Evolutionary conservation across 2,113 vertebrate genomes (phyloP).

Genomic region (Sebastes schlegelii): DNA sequence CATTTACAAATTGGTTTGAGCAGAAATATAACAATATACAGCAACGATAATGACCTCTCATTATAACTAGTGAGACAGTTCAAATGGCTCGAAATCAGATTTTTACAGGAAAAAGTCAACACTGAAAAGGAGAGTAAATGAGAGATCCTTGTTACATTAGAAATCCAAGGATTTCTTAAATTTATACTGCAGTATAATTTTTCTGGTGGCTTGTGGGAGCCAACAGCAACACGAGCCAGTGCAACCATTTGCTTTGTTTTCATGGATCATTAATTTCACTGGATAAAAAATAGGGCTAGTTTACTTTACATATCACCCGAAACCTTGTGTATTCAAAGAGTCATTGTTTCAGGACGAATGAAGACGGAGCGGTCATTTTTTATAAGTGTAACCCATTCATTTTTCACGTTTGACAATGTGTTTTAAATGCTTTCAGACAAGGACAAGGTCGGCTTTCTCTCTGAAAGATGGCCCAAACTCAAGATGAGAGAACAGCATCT

Average conservation of each 20-base stretch:
- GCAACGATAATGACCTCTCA: conserved; percentile 1
- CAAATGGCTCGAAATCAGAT: conserved; percentile 17
- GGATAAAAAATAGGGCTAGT: conserved; percentile 54
- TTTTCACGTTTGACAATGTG: conserved; percentile 65
- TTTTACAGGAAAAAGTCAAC: conserved; percentile 20
- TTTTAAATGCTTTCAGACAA: conserved; percentile 59
- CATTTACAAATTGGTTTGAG: background rate
- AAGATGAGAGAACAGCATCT: conserved; percentile 44
- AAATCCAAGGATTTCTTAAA: conserved; percentile 40
- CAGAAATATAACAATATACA: conserved; percentile 1
- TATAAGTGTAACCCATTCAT: conserved; percentile 46
- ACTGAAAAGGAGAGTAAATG: conserved; percentile 16
- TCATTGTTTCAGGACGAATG: conserved; percentile 61
- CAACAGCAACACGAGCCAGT: conserved; percentile 51
- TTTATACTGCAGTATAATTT: conserved; percentile 29
- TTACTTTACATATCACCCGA: conserved; percentile 65
- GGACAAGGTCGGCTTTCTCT: conserved; percentile 52
- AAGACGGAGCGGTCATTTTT: conserved; percentile 38
- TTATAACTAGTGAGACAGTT: conserved; percentile 9
- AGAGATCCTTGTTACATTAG: conserved; percentile 19
- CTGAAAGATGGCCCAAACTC: conserved; percentile 49
- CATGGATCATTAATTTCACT: conserved; percentile 68
- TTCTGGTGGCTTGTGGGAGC: conserved; percentile 40
- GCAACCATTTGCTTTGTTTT: conserved; percentile 56
- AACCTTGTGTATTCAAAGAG: conserved; percentile 67